Conservation (phyloP, 2,797 vertebrate species). For the Orientallactaga sibirica region DNA sequence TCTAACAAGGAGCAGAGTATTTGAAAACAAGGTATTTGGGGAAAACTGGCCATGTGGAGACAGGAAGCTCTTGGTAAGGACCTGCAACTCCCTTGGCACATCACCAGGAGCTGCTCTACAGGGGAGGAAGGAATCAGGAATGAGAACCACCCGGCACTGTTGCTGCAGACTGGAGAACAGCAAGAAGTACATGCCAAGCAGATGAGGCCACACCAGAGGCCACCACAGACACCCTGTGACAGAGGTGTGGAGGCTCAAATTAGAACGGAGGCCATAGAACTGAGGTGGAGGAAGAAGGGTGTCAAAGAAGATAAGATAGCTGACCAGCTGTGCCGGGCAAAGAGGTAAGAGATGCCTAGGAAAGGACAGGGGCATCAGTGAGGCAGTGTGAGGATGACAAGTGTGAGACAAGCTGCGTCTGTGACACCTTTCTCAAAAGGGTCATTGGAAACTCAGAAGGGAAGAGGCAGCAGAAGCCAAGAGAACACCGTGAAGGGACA, state of each 20-base stretch:
- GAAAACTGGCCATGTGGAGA: background rate
- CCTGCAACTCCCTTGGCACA: background rate
- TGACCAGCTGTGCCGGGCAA: background rate
- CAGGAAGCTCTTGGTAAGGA: background rate
- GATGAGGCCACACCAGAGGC: background rate
- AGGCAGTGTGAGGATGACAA: background rate
- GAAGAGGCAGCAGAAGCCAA: background rate
- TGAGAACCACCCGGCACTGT: background rate
- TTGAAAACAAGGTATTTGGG: constrained; percentile 43
- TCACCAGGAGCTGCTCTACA: background rate
- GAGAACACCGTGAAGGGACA: background rate
- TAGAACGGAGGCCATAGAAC: background rate
- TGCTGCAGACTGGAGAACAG: background rate
- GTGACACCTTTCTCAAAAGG: background rate
- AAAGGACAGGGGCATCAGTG: background rate
- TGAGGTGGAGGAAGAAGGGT: background rate
- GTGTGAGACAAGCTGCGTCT: background rate
- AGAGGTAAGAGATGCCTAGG: background rate
- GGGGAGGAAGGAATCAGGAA: background rate
- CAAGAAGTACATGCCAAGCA: background rate
- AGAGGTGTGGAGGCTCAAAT: background rate
- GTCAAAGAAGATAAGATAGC: background rate
- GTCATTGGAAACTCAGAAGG: background rate
- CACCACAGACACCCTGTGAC: background rate
- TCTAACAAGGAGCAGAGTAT: background rate